Conservation (phyloP, 2,888 invertebrate species). For the Lapara coniferarum region DNA sequence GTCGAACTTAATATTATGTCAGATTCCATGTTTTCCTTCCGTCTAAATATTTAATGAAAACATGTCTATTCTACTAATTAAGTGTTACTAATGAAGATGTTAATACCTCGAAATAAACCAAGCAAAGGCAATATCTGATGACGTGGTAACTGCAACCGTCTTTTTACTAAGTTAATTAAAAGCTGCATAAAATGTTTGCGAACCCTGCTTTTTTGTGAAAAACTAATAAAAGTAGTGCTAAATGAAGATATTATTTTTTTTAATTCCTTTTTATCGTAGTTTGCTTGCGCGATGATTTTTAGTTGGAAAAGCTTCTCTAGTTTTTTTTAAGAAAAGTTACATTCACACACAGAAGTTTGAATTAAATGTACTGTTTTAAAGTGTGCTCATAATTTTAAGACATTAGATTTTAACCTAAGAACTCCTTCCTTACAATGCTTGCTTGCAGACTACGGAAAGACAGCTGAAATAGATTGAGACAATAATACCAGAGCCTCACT, state of each 20-base stretch:
- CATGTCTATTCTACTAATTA: not conserved
- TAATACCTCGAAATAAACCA: not conserved
- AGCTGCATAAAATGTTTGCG: slow-evolving; percentile 1
- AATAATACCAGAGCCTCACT: too few species aligned
- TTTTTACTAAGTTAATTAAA: slow-evolving; percentile 5
- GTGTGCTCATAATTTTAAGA: too few species aligned
- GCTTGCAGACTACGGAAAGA: too few species aligned
- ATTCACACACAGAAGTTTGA: too few species aligned
- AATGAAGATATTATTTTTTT: not conserved
- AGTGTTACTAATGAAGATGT: not conserved
- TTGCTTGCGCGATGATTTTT: not conserved
- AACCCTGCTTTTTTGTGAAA: not conserved
- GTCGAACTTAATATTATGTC: too few species aligned
- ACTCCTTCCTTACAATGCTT: too few species aligned
- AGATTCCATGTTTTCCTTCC: too few species aligned
- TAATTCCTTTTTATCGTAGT: not conserved
- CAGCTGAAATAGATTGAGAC: too few species aligned
- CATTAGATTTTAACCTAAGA: too few species aligned
- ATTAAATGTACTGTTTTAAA: not conserved
- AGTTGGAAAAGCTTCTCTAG: not conserved
- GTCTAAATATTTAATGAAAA: not conserved
- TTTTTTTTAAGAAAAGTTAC: too few species aligned
- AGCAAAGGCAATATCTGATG: slow-evolving; percentile 4
- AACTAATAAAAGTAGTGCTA: not conserved
- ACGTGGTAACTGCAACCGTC: not conserved